A percentile compares a stretch with the other conserved stretches of the same genome.
Conservation (phyloP, 2,797 vertebrate genomes). For the Gadopsis marmoratus region DNA sequence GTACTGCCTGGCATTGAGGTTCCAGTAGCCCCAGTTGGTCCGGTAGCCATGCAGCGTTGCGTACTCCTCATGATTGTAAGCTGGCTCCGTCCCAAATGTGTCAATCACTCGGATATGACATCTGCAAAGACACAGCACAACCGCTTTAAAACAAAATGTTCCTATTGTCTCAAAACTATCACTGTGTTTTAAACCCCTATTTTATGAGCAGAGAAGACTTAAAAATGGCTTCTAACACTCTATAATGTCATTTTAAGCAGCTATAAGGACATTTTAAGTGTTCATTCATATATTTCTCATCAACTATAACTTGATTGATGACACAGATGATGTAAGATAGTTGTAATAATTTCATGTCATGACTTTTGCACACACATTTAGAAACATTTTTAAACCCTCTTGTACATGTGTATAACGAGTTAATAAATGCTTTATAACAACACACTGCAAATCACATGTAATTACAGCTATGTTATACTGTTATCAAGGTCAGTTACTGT, state of each 20-base stretch:
- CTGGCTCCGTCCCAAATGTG: slow-evolving; percentile 96
- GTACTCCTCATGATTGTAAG: slow-evolving; percentile 97
- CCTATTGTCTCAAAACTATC: not conserved
- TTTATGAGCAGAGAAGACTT: not conserved
- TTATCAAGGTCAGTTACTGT: not conserved
- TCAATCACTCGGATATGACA: slow-evolving; percentile 97
- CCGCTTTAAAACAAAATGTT: not conserved
- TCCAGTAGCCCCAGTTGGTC: slow-evolving; percentile 99
- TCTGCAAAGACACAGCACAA: slow-evolving; percentile 75
- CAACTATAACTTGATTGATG: not conserved
- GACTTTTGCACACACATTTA: not conserved
- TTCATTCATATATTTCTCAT: not conserved
- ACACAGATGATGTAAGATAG: not conserved
- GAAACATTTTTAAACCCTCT: too few species aligned
- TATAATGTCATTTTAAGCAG: not conserved
- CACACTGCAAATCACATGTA: not conserved
- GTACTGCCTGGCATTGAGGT: slow-evolving; percentile 94
- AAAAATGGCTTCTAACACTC: not conserved
- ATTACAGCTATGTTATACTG: not conserved
- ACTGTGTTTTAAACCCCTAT: not conserved
- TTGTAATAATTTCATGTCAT: too few species aligned
- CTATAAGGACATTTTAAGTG: not conserved
- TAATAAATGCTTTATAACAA: not conserved
- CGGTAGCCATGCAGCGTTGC: slow-evolving; percentile 94
- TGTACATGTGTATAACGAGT: not conserved